These are phyloP conservation scores for Cerceris ruficornis DNA, from an alignment of 2,888 invertebrate genomes.

Conservation along the genomic window DNA sequence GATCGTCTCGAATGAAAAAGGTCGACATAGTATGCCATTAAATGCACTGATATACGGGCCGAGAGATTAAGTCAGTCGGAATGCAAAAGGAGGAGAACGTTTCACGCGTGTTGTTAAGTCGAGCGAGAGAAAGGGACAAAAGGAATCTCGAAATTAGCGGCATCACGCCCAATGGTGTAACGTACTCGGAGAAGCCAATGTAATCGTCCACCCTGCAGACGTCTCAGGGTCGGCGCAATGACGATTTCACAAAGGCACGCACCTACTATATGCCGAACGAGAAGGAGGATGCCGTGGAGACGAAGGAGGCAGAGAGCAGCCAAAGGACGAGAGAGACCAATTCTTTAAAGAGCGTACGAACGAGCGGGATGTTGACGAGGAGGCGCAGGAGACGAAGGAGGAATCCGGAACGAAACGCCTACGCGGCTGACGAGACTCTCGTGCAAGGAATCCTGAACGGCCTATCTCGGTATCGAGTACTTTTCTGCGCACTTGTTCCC, in stretches of 20 bases:
- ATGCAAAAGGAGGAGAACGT: too few species aligned
- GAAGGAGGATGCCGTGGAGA: conserved; percentile 10
- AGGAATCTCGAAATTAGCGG: conserved; percentile 25
- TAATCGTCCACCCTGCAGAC: conserved; percentile 46
- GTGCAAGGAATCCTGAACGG: conserved; percentile 62
- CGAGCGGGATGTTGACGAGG: conserved; percentile 18
- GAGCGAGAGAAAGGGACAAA: neutral
- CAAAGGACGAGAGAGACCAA: conserved; percentile 24
- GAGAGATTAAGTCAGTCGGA: too few species aligned
- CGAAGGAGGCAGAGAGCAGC: conserved; percentile 15
- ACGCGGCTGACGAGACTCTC: conserved; percentile 50
- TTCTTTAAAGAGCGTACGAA: conserved; percentile 33
- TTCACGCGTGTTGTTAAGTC: neutral
- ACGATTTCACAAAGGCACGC: conserved; percentile 54
- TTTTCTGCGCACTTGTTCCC: conserved; percentile 28
- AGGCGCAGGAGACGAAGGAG: conserved; percentile 41
- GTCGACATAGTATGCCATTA: too few species aligned
- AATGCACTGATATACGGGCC: too few species aligned
- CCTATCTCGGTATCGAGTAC: conserved; percentile 39
- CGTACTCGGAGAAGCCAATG: conserved; percentile 21
- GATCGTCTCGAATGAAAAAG: too few species aligned
- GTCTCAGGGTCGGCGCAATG: conserved; percentile 48
- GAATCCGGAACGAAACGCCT: conserved; percentile 70
- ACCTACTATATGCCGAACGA: conserved; percentile 25
- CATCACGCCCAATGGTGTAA: conserved; percentile 8